phyloP scores from a whole-genome alignment of 2,113 vertebrate species.

The Hypanus sabinus region DNA sequence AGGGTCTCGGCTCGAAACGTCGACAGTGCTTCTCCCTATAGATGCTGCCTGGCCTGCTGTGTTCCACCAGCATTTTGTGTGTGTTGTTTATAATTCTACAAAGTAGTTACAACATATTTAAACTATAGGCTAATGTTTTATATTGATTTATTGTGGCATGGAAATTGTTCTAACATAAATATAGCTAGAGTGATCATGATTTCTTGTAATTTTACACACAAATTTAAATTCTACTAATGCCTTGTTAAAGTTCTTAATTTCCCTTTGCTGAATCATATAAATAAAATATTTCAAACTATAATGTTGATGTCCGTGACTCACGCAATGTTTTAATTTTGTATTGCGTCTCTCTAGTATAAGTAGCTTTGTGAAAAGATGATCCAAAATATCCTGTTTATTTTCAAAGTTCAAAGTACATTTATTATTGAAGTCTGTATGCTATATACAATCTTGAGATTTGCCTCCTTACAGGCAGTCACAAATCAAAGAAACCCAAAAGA shows the following conservation, averaged over 20 bases:
- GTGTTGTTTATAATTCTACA: neutral
- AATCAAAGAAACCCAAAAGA: no score
- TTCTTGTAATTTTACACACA: neutral
- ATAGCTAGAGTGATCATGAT: neutral
- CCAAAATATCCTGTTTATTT: neutral
- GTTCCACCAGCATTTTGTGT: no score
- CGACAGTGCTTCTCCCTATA: no score
- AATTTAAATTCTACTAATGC: neutral
- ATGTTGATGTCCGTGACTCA: neutral
- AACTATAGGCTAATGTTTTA: neutral
- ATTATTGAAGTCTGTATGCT: no score
- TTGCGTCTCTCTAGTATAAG: neutral
- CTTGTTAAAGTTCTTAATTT: neutral
- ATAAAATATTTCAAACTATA: neutral
- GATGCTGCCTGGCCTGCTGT: no score
- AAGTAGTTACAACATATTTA: neutral
- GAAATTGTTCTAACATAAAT: neutral
- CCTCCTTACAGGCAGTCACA: no score
- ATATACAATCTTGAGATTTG: no score
- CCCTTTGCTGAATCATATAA: neutral
- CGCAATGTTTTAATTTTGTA: neutral
- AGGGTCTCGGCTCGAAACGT: no score
- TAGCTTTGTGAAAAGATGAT: neutral
- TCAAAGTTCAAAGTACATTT: no score
- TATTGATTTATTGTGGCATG: neutral